A percentile compares a stretch with the other conserved stretches of the same genome.
Evolutionary conservation across 2,888 invertebrate species (phyloP).

Genomic region (Rhamphomyia laevipes): DNA sequence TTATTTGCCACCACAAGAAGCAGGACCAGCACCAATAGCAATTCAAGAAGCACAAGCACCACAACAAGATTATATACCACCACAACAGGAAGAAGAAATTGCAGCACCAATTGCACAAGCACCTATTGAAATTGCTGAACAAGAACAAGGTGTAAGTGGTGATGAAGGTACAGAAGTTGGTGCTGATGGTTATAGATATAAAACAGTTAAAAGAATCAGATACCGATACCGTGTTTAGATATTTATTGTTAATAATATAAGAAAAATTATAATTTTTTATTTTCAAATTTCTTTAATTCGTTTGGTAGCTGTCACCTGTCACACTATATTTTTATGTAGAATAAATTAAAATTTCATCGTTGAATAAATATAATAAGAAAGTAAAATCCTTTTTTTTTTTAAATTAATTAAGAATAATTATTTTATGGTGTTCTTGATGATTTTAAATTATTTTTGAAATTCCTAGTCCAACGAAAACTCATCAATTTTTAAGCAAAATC

Average conservation of each 20-base stretch:
- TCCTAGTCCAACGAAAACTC: no score
- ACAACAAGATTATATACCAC: neutral
- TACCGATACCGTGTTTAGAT: neutral
- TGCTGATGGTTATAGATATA: neutral
- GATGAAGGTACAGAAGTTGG: neutral
- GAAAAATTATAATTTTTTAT: no score
- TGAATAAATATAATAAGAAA: no score
- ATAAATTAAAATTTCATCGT: no score
- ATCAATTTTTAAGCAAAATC: no score
- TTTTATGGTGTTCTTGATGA: no score
- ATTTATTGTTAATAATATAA: neutral
- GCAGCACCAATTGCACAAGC: neutral
- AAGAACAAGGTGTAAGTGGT: neutral
- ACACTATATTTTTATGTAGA: no score
- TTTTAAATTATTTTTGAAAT: no score
- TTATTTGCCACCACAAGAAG: constrained; percentile 16
- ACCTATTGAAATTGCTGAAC: neutral
- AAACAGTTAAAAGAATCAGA: neutral
- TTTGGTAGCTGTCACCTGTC: no score
- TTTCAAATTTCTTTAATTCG: no score
- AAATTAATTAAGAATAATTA: no score
- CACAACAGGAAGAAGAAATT: neutral
- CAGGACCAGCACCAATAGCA: constrained; percentile 11
- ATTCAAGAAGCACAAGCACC: neutral
- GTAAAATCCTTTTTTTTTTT: no score